These are phyloP conservation scores for Pygoscelis antarcticus DNA, from an alignment of 2,113 vertebrate genomes.

Conservation along the genomic window DNA sequence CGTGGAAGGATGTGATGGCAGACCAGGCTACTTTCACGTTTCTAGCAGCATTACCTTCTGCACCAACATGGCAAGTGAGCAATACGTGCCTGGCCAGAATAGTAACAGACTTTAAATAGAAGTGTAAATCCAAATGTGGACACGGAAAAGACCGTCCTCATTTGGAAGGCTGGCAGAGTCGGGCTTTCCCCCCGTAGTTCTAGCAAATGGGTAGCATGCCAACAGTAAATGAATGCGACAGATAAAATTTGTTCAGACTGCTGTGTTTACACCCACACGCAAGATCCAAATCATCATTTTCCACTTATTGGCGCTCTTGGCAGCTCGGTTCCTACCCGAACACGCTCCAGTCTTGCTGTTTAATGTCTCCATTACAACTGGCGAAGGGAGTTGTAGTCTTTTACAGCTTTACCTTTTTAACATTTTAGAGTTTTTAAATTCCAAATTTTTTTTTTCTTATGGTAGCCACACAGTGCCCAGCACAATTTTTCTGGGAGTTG, in stretches of 20 bases:
- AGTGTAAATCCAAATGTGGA: neutral
- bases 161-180: conserved; percentile 36
- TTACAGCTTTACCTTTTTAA: conserved; percentile 56
- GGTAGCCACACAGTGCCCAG: neutral
- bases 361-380: conserved; percentile 53
- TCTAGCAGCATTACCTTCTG: neutral
- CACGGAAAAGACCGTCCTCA: conserved; percentile 21
- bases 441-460: neutral
- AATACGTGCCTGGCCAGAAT: neutral
- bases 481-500: neutral
- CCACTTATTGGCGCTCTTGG: conserved; percentile 59
- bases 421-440: neutral
- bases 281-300: conserved; percentile 52
- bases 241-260: conserved; percentile 59
- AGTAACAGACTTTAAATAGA: neutral
- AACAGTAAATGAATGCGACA: conserved; percentile 55
- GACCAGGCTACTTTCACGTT: neutral
- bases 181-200: neutral
- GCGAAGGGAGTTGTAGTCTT: conserved; percentile 47
- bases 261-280: conserved; percentile 67
- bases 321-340: conserved; percentile 31
- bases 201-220: conserved; percentile 18
- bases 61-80: neutral
- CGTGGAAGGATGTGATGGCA: neutral
- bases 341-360: conserved; percentile 55